A percentile compares a stretch with the other conserved stretches of the same genome.
Conservation (phyloP, 2,797 vertebrate genomes). For the Avahi laniger region DNA sequence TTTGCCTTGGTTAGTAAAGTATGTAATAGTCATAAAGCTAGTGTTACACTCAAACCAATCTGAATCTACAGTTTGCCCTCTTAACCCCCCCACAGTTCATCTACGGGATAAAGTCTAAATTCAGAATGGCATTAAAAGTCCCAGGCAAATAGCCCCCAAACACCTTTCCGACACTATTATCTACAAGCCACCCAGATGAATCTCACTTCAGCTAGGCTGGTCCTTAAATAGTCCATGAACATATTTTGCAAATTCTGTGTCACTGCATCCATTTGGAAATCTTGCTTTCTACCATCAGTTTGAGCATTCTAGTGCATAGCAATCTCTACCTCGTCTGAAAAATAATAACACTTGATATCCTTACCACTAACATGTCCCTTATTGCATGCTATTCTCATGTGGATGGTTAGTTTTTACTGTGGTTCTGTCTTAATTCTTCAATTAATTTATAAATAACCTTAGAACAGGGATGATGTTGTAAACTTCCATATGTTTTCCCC, state of each 20-base stretch:
- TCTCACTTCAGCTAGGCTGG: not conserved
- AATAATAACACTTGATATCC: not conserved
- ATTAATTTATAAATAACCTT: not conserved
- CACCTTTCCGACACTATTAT: not conserved
- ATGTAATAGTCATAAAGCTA: not conserved
- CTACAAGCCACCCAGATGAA: not conserved
- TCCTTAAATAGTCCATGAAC: not conserved
- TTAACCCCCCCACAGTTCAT: not conserved
- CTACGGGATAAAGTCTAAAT: not conserved
- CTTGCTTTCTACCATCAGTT: not conserved
- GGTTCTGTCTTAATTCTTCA: not conserved
- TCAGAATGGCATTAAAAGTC: not conserved
- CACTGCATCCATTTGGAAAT: not conserved
- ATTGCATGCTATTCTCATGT: not conserved
- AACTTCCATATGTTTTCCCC: not conserved
- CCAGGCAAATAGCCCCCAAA: not conserved
- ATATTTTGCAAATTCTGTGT: not conserved
- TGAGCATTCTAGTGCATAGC: not conserved
- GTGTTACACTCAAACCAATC: not conserved
- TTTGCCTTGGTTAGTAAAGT: not conserved
- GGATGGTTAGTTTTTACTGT: not conserved
- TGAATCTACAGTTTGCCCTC: not conserved
- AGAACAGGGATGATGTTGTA: not conserved
- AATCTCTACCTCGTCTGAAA: not conserved
- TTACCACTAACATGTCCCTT: not conserved